Conservation (phyloP, 2,113 vertebrate genomes). For the Electrona antarctica region DNA sequence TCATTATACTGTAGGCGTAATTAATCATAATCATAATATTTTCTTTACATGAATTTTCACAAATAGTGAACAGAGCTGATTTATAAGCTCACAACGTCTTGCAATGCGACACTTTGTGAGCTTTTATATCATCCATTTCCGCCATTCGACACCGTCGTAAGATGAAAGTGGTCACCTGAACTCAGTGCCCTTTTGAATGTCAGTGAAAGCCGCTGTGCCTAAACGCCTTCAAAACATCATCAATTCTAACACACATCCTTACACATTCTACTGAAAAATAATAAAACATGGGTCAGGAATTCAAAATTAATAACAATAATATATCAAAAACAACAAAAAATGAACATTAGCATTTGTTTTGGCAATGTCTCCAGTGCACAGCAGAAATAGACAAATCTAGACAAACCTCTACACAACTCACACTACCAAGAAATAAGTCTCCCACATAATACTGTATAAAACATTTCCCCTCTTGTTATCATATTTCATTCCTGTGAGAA, state of each 20-base stretch:
- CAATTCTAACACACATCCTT: constrained; percentile 53
- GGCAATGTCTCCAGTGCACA: constrained; percentile 42
- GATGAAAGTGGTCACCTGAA: too few species aligned
- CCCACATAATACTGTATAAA: constrained; percentile 8
- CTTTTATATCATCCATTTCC: too few species aligned
- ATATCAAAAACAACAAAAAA: constrained; percentile 46
- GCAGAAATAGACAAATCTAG: constrained; percentile 37
- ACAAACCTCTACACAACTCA: constrained; percentile 54
- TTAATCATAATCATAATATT: too few species aligned
- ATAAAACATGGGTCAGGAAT: constrained; percentile 25
- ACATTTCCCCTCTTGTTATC: constrained; percentile 64
- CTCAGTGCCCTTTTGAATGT: too few species aligned
- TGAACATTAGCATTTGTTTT: constrained; percentile 49
- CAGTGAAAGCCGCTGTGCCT: too few species aligned
- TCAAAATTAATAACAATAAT: constrained; percentile 44
- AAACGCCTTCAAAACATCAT: constrained; percentile 5
- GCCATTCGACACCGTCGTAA: too few species aligned
- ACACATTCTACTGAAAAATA: constrained; percentile 45
- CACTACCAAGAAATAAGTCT: constrained; percentile 48
- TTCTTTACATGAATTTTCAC: too few species aligned
- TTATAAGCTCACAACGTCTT: too few species aligned
- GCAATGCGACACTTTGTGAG: too few species aligned
- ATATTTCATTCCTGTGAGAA: constrained; percentile 27
- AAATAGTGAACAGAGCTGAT: too few species aligned
- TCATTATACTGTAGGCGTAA: too few species aligned